Conservation (phyloP, 2,888 invertebrate genomes). For the Sarcophaga caerulescens region DNA sequence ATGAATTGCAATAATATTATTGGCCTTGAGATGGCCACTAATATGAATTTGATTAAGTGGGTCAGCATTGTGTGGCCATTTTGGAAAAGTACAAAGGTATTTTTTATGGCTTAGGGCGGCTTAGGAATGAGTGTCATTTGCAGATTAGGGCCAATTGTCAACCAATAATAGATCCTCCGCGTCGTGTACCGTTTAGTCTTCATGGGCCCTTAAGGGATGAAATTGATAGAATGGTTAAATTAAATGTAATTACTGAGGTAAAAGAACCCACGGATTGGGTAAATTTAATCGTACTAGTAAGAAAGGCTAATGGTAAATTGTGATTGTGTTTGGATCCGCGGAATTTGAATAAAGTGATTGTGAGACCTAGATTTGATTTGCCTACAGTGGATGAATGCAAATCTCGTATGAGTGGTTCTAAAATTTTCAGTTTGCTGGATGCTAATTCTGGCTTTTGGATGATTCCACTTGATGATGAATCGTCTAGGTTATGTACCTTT, state of each 20-base stretch:
- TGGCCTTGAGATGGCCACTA: slow-evolving; percentile 17
- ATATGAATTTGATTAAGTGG: not conserved
- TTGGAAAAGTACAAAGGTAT: slow-evolving; percentile 45
- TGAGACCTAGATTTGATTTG: slow-evolving; percentile 57
- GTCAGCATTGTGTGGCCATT: slow-evolving; percentile 41
- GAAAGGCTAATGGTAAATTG: slow-evolving; percentile 25
- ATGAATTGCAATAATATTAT: no score
- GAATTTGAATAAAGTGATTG: slow-evolving; percentile 64
- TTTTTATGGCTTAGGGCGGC: slow-evolving; percentile 41
- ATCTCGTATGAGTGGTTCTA: slow-evolving; percentile 43
- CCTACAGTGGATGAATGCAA: slow-evolving; percentile 51
- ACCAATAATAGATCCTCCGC: not conserved
- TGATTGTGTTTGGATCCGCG: slow-evolving; percentile 60
- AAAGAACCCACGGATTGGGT: slow-evolving; percentile 38
- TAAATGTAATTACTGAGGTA: slow-evolving; percentile 14
- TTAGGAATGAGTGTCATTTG: slow-evolving; percentile 28
- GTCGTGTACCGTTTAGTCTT: slow-evolving; percentile 10
- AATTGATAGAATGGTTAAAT: slow-evolving; percentile 21
- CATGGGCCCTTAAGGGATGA: slow-evolving; percentile 9
- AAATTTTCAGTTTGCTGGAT: slow-evolving; percentile 31
- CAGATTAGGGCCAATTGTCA: not conserved
- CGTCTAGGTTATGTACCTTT: slow-evolving; percentile 69
- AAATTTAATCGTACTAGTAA: slow-evolving; percentile 32
- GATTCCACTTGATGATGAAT: slow-evolving; percentile 67
- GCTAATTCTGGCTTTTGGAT: slow-evolving; percentile 68